These are phyloP conservation scores for Ochotona curzoniae DNA, from an alignment of 2,113 vertebrate species.

Conservation along the genomic window DNA sequence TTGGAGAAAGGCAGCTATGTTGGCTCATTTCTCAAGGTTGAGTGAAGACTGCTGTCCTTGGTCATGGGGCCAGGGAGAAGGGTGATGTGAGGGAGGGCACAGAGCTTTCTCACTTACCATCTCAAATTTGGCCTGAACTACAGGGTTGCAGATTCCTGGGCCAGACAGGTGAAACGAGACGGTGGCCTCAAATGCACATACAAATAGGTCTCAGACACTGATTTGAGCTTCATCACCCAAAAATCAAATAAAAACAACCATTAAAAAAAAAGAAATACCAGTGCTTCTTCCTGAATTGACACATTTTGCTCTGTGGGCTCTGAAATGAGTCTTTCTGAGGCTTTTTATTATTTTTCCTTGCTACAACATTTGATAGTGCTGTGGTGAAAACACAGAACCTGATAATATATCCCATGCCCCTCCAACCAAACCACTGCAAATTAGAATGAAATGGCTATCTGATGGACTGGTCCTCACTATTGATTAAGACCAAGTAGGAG, in stretches of 20 bases:
- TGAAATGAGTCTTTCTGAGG: conserved; percentile 25
- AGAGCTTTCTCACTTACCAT: neutral
- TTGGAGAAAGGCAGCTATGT: neutral
- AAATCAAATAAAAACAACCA: neutral
- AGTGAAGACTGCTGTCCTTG: neutral
- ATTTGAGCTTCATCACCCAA: neutral
- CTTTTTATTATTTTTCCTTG: neutral
- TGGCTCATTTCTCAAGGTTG: neutral
- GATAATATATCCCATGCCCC: neutral
- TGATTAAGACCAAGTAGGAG: conserved; percentile 2
- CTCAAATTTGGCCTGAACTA: neutral
- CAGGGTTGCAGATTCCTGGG: neutral
- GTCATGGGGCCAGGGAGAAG: neutral
- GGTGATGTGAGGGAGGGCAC: neutral
- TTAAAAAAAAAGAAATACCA: neutral
- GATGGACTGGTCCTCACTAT: neutral
- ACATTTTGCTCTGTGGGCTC: neutral
- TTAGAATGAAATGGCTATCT: neutral
- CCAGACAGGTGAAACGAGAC: neutral
- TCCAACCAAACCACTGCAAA: neutral
- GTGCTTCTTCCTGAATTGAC: neutral
- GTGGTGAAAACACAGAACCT: conserved; percentile 11
- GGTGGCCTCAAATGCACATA: neutral
- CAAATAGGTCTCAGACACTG: neutral
- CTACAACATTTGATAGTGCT: neutral